Evolutionary conservation across 2,797 vertebrate genomes (phyloP), one percentile per base, ranked within the genome.

Genomic region (Diplodus puntazzo): DNA sequence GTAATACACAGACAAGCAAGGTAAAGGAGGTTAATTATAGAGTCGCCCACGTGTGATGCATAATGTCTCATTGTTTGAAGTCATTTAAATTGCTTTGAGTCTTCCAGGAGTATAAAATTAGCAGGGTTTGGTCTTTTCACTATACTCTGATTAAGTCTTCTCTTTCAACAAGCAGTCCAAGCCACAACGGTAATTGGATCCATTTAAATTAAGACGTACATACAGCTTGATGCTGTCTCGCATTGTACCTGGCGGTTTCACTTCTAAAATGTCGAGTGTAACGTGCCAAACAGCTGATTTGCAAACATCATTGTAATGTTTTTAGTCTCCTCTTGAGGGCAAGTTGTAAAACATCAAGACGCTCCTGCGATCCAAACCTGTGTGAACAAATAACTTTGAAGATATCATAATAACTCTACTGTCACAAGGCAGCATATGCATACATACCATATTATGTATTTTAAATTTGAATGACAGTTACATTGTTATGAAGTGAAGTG

Each of bases 11-110:
- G 81, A 75, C 57, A 77, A 80, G 77, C 73, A 52, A 85, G 57
- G 75, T 82, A 79, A 71, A 82, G 80, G 61, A 79, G 83, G 83
- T 80, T 87, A 83, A 89, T 88, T 82, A 79, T 61, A 63, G 46
- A 61, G 75, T 11, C 63, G 73, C 75, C 34, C 18, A 58, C 16
- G 6, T 23, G 39, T 23, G 39, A 75, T 30, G 58, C 59, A 61
- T 72, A 53, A 81, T 67, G 73, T 79, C 77, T 64, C 70, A 45
- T 81, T 83, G 76, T 88, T 86, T 82, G 72, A 87, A 85, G 80
- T 81, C 73, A 73, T 73, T 84, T 65, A 71, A 81, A 84, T 86
- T 78, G 75, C 78, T 75, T 79, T 70, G 49, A 74, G 64, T 77
- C 62, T 69, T 57, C 34, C 9, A 4, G 2, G 14, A 73, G 54